phyloP scores from a whole-genome alignment of 1,140 invertebrate genomes.

The Meloidogyne floridensis region DNA sequence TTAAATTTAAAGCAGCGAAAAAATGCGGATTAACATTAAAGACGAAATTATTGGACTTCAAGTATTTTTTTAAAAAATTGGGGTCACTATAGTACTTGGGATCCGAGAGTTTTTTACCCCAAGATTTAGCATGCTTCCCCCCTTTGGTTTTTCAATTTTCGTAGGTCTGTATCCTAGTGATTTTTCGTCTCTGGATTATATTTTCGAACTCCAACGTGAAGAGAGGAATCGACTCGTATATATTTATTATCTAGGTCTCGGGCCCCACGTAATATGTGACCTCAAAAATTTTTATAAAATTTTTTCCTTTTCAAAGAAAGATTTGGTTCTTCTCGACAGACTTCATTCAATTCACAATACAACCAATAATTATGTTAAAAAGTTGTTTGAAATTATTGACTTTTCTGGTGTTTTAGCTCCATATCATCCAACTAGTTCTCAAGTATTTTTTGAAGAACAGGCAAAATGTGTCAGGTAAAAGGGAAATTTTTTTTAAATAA shows the following conservation, averaged over 20 bases:
- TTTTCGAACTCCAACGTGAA: too few species aligned
- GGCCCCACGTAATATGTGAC: too few species aligned
- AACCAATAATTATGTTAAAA: not conserved
- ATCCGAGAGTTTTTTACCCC: too few species aligned
- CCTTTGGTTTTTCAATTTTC: too few species aligned
- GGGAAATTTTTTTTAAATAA: not conserved
- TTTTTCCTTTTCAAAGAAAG: conserved; percentile 40
- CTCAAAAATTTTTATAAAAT: not conserved
- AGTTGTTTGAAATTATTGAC: conserved; percentile 35
- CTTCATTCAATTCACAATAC: conserved; percentile 17
- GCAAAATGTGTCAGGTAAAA: conserved; percentile 34
- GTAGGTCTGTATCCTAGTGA: too few species aligned
- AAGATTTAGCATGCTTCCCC: not conserved
- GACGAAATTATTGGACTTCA: conserved; percentile 51
- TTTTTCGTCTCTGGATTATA: too few species aligned
- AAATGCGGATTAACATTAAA: conserved; percentile 49
- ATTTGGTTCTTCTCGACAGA: conserved; percentile 43
- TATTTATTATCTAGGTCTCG: too few species aligned
- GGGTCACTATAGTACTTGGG: too few species aligned
- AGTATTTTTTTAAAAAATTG: conserved; percentile 14
- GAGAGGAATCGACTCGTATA: too few species aligned
- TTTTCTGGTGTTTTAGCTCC: conserved; percentile 37
- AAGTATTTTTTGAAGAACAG: conserved; percentile 46
- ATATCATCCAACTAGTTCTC: conserved; percentile 48
- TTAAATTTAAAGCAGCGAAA: conserved; percentile 33